Evolutionary conservation across 2,888 invertebrate genomes (phyloP).

Genomic region (Myopa tessellatipennis): DNA sequence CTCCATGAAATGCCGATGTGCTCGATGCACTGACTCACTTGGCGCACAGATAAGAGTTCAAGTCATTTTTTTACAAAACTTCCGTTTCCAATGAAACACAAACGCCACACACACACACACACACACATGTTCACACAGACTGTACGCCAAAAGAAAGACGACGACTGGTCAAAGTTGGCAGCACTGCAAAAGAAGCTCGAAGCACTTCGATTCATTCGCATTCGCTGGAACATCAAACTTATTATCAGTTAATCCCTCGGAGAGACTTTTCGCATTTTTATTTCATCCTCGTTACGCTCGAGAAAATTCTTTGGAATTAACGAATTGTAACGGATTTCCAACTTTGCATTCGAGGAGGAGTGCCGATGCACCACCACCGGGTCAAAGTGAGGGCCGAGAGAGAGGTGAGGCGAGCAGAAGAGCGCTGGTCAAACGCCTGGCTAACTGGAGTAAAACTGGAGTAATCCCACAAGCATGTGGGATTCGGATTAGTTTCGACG

Average conservation of each 20-base stretch:
- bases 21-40: conserved; percentile 12
- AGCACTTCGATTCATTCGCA: background rate
- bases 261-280: conserved; percentile 41
- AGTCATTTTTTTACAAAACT: conserved; percentile 46
- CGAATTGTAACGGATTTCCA: conserved; percentile 43
- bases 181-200: background rate
- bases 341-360: conserved; percentile 40
- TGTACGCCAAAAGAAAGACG: background rate
- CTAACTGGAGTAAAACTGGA: background rate
- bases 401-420: background rate
- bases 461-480: conserved; percentile 28
- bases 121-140: conserved; percentile 3
- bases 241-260: conserved; percentile 47
- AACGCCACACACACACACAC: conserved; percentile 30
- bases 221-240: conserved; percentile 44
- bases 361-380: too few species aligned
- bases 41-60: conserved; percentile 42
- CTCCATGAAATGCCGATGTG: background rate
- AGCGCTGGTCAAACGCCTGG: background rate
- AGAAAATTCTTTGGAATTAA: conserved; percentile 46
- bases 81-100: conserved; percentile 45
- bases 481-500: conserved; percentile 32
- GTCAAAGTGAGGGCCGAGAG: background rate
- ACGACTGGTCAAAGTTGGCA: conserved; percentile 37
- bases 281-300: conserved; percentile 43